Percentiles rank a stretch among this genome's conserved stretches.
Evolutionary conservation across 2,113 vertebrate genomes (phyloP).

Genomic region (Bungarus multicinctus): DNA sequence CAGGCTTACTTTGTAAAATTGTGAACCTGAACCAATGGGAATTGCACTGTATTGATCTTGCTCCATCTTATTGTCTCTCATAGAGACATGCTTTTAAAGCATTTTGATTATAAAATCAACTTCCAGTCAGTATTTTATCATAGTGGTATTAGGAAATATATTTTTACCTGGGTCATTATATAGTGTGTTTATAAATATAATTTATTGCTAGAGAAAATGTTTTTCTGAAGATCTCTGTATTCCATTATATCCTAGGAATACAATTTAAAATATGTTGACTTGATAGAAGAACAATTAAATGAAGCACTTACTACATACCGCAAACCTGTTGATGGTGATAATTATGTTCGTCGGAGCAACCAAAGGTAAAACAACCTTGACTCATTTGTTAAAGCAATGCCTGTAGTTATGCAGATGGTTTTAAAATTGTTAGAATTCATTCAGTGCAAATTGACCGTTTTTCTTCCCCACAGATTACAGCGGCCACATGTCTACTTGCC

Average conservation of each 20-base stretch:
- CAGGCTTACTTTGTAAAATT: neutral
- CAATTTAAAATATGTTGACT: slow-evolving; percentile 95
- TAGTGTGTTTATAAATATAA: neutral
- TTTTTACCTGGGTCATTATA: neutral
- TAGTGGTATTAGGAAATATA: neutral
- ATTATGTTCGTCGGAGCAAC: slow-evolving; percentile 97
- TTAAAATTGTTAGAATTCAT: slow-evolving; percentile 1
- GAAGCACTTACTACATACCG: slow-evolving; percentile 97
- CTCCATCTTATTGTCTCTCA: neutral
- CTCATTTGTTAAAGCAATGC: slow-evolving; percentile 5
- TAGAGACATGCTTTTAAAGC: neutral
- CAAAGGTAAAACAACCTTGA: slow-evolving; percentile 78
- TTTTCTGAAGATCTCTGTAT: neutral
- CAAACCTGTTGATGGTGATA: slow-evolving; percentile 96
- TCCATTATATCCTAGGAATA: slow-evolving; percentile 78
- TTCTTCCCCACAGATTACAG: slow-evolving; percentile 82
- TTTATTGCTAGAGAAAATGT: neutral
- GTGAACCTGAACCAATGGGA: neutral
- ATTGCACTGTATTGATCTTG: neutral
- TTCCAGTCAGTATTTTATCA: neutral
- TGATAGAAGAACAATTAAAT: slow-evolving; percentile 96
- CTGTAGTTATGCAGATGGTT: neutral
- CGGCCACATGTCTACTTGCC: slow-evolving; percentile 96
- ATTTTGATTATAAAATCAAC: neutral
- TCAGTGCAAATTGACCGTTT: slow-evolving; percentile 23